phyloP scores from a whole-genome alignment of 2,888 invertebrate species.

The Rhimphoctona megacephalus region DNA sequence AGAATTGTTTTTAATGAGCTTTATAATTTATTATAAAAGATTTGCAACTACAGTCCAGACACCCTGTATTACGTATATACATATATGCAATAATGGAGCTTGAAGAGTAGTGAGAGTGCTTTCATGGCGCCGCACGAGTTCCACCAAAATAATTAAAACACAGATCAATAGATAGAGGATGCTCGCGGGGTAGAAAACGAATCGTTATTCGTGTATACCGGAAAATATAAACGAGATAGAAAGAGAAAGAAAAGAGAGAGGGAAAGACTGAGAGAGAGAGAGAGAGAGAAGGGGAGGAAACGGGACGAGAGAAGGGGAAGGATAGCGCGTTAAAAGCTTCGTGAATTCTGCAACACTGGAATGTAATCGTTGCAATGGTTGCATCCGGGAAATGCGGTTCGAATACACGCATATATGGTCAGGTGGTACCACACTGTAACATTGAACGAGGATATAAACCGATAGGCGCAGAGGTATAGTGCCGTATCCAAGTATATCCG shows the following conservation, averaged over 20 bases:
- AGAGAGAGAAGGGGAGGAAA: not conserved
- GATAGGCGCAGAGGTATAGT: constrained; percentile 28
- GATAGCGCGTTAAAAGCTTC: constrained; percentile 56
- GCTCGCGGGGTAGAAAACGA: constrained; percentile 45
- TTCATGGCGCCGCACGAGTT: constrained; percentile 64
- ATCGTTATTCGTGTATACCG: constrained; percentile 62
- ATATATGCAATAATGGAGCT: constrained; percentile 8
- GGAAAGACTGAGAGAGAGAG: constrained; percentile 1
- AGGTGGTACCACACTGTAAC: constrained; percentile 24
- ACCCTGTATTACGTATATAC: not conserved
- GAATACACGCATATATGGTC: constrained; percentile 25
- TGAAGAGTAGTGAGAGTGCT: constrained; percentile 47
- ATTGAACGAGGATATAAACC: constrained; percentile 54
- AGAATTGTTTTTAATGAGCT: not conserved
- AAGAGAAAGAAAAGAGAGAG: constrained; percentile 23
- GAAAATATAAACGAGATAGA: constrained; percentile 41
- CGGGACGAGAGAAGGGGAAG: not conserved
- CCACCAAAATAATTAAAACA: constrained; percentile 77
- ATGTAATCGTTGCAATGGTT: constrained; percentile 61
- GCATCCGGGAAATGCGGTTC: constrained; percentile 49
- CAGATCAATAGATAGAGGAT: constrained; percentile 75
- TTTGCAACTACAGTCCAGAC: not conserved
- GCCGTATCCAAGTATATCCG: constrained; percentile 41
- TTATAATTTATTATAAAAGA: not conserved
- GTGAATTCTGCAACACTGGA: constrained; percentile 43